Evolutionary conservation across 1,140 invertebrate species (phyloP).

Genomic region (Leptinotarsa defecta): DNA sequence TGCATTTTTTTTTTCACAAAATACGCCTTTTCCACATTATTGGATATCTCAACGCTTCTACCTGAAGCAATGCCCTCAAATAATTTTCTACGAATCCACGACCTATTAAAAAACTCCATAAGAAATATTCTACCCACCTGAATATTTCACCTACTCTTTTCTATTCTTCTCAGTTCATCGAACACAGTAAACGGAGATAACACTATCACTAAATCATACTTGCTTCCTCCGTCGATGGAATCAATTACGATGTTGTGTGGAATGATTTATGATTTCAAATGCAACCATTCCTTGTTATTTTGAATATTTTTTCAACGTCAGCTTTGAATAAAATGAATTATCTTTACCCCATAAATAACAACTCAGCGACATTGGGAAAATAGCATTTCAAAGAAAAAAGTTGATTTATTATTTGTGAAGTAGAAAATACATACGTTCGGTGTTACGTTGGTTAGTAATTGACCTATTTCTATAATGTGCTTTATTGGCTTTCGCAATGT

Average conservation of each 20-base stretch:
- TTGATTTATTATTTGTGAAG: constrained; percentile 30
- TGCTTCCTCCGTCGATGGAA: constrained; percentile 7
- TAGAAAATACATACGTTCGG: constrained; percentile 25
- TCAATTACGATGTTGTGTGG: constrained; percentile 2
- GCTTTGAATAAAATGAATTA: constrained; percentile 9
- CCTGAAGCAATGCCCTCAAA: too few species aligned
- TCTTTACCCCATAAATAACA: constrained; percentile 6
- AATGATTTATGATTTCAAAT: constrained; percentile 4
- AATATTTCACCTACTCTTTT: too few species aligned
- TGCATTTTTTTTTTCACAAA: too few species aligned
- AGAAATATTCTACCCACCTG: too few species aligned
- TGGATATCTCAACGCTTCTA: too few species aligned
- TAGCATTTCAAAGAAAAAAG: constrained; percentile 11
- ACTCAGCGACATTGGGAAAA: constrained; percentile 5
- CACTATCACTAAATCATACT: background rate
- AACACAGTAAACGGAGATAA: background rate
- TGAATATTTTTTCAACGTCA: constrained; percentile 8
- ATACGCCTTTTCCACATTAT: too few species aligned
- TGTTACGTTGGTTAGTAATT: constrained; percentile 22
- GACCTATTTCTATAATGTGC: constrained; percentile 22
- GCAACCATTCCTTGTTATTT: constrained; percentile 8
- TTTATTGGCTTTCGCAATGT: constrained; percentile 19
- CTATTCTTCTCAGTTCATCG: background rate
- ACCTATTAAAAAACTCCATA: too few species aligned
- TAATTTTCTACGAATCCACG: too few species aligned